Percentiles rank a stretch among this genome's conserved stretches.
Conservation (phyloP, 2,888 invertebrate genomes). For the Melanargia galathea region DNA sequence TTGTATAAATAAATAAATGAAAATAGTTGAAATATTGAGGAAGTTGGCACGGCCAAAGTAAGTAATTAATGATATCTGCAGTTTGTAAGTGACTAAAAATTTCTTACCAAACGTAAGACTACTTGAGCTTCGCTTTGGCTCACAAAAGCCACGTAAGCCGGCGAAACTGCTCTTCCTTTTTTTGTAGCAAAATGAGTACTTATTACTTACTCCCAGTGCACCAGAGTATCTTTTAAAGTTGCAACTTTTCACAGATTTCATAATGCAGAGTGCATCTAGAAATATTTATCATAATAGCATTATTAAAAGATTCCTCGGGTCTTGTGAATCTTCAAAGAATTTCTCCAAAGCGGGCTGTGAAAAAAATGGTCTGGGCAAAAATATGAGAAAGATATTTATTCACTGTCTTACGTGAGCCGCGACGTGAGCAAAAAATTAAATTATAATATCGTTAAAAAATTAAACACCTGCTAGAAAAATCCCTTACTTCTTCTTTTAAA, state of each 20-base stretch:
- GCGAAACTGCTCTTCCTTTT: neutral
- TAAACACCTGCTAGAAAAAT: too few relatives aligned
- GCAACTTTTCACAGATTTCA: slow-evolving; percentile 8
- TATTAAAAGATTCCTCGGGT: neutral
- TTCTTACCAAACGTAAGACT: slow-evolving; percentile 24
- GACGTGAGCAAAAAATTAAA: too few relatives aligned
- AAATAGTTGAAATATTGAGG: too few relatives aligned
- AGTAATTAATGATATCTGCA: slow-evolving; percentile 33
- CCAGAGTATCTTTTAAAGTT: neutral
- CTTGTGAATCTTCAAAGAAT: too few relatives aligned
- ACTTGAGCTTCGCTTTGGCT: slow-evolving; percentile 9
- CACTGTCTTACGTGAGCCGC: too few relatives aligned
- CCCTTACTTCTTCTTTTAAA: too few relatives aligned
- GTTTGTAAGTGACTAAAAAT: slow-evolving; percentile 27
- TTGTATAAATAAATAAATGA: neutral
- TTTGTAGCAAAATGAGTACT: slow-evolving; percentile 11
- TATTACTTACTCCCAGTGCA: neutral
- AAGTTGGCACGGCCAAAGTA: slow-evolving; percentile 24
- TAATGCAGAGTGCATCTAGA: neutral
- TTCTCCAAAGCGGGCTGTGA: too few relatives aligned
- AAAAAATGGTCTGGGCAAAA: too few relatives aligned
- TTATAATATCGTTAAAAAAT: too few relatives aligned
- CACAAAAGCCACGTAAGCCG: slow-evolving; percentile 8
- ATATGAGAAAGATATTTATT: too few relatives aligned
- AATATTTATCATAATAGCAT: neutral